phyloP scores from a whole-genome alignment of 2,797 vertebrate species.

The Xenops minutus region DNA sequence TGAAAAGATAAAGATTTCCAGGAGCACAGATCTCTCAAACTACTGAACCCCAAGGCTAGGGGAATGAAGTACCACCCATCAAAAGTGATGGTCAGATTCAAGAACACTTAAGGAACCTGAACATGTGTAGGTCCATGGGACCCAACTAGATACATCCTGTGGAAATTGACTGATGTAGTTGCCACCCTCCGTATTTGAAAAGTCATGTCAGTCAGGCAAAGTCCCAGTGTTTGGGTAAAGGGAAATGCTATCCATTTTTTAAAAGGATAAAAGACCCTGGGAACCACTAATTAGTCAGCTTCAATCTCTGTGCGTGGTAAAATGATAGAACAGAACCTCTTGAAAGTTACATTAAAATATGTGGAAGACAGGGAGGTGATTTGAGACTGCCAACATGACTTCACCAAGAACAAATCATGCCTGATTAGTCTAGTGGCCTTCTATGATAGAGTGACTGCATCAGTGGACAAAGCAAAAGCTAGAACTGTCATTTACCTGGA shows the following conservation, averaged over 20 bases:
- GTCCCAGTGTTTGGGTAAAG: not conserved
- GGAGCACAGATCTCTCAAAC: not conserved
- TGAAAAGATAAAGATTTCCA: not conserved
- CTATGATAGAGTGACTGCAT: rapidly evolving
- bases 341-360: not conserved
- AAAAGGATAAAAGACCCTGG: not conserved
- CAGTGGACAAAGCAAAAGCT: not conserved
- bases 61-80: not conserved
- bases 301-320: not conserved
- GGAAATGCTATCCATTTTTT: not conserved
- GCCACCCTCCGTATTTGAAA: not conserved
- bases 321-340: not conserved
- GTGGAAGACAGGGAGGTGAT: not conserved
- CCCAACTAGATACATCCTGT: not conserved
- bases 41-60: not conserved
- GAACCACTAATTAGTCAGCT: not conserved
- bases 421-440: not conserved
- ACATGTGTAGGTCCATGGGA: not conserved
- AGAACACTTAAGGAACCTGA: not conserved
- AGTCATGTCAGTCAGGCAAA: not conserved
- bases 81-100: not conserved
- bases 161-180: not conserved
- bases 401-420: too few species aligned
- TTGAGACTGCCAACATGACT: not conserved
- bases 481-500: not conserved